A percentile compares a stretch with the other conserved stretches of the same genome.
Evolutionary conservation across 2,113 vertebrate species (phyloP).

Genomic region (Bos javanicus): DNA sequence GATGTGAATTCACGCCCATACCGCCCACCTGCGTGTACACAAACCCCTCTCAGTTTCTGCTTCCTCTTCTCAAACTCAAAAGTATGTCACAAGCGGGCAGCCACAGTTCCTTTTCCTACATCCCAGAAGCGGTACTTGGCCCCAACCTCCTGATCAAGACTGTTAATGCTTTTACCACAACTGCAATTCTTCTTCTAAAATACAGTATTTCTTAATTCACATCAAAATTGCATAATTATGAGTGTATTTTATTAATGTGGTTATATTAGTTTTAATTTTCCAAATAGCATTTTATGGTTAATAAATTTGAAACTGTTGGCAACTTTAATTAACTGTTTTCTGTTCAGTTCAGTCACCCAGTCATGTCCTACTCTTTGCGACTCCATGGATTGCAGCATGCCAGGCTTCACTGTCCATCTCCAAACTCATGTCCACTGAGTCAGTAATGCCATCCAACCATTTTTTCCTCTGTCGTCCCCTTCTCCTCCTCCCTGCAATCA

Average conservation of each 20-base stretch:
- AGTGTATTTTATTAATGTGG: not conserved
- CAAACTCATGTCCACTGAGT: not conserved
- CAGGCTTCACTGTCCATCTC: not conserved
- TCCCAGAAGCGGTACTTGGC: too few relatives aligned
- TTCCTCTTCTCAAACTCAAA: not conserved
- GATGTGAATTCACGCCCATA: not conserved
- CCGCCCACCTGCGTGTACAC: not conserved
- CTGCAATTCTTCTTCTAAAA: too few relatives aligned
- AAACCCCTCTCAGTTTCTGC: not conserved
- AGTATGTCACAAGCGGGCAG: rapidly evolving
- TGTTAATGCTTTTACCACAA: not conserved
- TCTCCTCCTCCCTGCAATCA: not conserved
- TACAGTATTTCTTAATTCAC: not conserved
- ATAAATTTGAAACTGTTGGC: not conserved
- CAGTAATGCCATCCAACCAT: not conserved
- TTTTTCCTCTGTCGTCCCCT: not conserved
- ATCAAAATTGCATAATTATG: not conserved
- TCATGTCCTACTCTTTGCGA: rapidly evolving
- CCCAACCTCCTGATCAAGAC: too few relatives aligned
- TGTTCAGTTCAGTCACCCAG: not conserved
- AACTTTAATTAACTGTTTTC: not conserved
- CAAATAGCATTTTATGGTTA: not conserved
- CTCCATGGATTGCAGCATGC: rapidly evolving
- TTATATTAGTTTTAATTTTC: not conserved
- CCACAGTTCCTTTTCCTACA: not conserved